Evolutionary conservation across 2,888 invertebrate genomes (phyloP).

Genomic region (Diplazon laetatorius): DNA sequence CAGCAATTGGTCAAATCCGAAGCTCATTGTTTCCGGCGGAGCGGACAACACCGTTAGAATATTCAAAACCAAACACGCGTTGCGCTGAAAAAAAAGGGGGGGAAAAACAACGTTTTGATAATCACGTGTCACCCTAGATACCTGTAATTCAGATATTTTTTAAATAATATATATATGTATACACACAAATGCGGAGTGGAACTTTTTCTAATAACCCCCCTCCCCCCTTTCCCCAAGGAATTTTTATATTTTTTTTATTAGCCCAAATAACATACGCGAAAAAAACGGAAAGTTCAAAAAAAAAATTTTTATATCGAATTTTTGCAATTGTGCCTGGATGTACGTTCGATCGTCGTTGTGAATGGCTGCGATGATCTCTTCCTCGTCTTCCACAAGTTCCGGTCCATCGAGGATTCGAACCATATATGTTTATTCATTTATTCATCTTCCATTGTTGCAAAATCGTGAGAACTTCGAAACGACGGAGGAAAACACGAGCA

Average conservation of each 20-base stretch:
- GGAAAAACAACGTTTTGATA: no score
- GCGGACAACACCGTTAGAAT: conserved; percentile 96
- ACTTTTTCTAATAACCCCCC: no score
- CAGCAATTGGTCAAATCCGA: conserved; percentile 96
- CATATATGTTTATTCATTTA: conserved; percentile 55
- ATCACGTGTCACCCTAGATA: conserved; percentile 22
- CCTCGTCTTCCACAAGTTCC: not conserved
- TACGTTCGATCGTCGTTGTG: no score
- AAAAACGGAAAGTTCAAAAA: not conserved
- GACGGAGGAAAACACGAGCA: conserved; percentile 37
- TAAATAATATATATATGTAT: conserved; percentile 61
- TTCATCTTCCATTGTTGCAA: not conserved
- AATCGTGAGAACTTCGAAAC: conserved; percentile 46
- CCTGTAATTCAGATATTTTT: conserved; percentile 67
- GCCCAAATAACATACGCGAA: no score
- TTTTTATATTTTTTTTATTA: no score
- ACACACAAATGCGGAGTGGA: no score
- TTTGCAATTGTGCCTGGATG: no score
- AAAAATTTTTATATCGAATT: not conserved
- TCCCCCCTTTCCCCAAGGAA: no score
- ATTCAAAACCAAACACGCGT: conserved; percentile 87
- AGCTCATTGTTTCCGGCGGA: conserved; percentile 94
- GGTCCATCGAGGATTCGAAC: conserved; percentile 49
- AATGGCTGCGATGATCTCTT: no score
- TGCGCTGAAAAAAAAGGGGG: conserved; percentile 67